Base-by-base conservation (phyloP, 1,140 invertebrate genomes). In the Drosophila littoralis region DNA sequence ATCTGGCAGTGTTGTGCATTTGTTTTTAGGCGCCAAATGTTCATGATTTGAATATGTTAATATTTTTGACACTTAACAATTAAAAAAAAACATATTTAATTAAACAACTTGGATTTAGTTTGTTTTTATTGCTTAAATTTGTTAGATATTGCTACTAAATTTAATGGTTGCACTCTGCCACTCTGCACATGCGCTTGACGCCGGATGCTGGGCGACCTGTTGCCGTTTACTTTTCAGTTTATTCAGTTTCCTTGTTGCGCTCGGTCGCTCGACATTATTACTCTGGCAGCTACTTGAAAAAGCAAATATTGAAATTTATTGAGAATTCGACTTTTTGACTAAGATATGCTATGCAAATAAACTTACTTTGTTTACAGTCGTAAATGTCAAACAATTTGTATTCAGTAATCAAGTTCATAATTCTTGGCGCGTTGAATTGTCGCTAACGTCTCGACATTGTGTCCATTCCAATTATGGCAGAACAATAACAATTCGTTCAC, bases 121-220 rank as follows among this genome's bases (percentile, higher is more conserved):
- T 10, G 3, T 45, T 0, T 32, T 15, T 32, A 13, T 43, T 43
- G 10, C 9, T 1, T 13, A 15, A 36, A 2, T n/a, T 40, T 13
- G 4, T 2, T 63, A 7, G 8, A 43, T 22, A 36, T 28, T 10
- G 1, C 2, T 17, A n/a, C 17, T 12, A 10, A 10, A 12, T 0
- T 4, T 7, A 0, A 15, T 32, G 5, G 2, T 35, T 46, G 12
- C 38, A 8, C 7, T 28, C 28, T 28, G 0, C 36, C 10, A 15
- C 28, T 36, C 35, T 77, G 81, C 81, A 77, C 81, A 85, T 83
- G 81, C 81, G 82, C 77, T 65, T 28, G 32, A 42, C 35, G 43
- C 8, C 46, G 65, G 75, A 85, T 65, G 83, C 82, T 88, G 79
- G 33, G 46, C 33, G 36, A 85, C 82, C 57, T 85, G 82, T 85